Base-by-base conservation (phyloP, 2,797 vertebrate genomes). In the Aythya fuligula region DNA sequence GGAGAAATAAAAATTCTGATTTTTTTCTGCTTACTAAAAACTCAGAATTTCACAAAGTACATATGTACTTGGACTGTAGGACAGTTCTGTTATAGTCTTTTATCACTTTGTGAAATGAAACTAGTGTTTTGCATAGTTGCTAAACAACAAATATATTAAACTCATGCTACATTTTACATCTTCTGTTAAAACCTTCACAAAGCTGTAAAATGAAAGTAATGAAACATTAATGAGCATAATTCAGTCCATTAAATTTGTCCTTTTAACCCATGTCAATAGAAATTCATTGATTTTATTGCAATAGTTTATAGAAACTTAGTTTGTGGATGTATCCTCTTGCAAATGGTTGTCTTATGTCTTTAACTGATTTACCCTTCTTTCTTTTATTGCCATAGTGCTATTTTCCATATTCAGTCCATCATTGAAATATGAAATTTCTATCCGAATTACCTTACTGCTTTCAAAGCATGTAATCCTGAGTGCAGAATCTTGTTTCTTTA, bases 131-230 rank as follows among this genome's bases (percentile, higher is more conserved):
- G 45, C 41, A 45, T 45, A 66, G 21, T 43, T 64, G 34, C 39
- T 77, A 60, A 87, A 80, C 76, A 92, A 21, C 27, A 92, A 49
- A 57, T 87, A 69, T 60, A 66, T 89, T 89, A 85, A 82, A 16
- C 34, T 87, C 14, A 18, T 75, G 62, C 15, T 30, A 54, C 34
- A 60, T 90, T 54, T 81, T 78, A 72, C 92, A 84, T 85, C 51
- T 92, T 95, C 66, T 84, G 15, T 87, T 94, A 89, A 87, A 87
- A 61, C 87, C 57, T 82, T 75, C 41, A 60, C 38, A 87, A 88
- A 84, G 17, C 30, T 72, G 43, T 94, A 80, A 92, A 94, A 82
- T 82, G 2, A 87, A 90, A 89, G 82, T 87, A 96, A 89, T 92
- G 45, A 87, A 95, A 86, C 25, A 64, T 90, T 82, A 87, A 82